Conservation (phyloP, 2,113 vertebrate genomes). For the Toxostoma redivivum region DNA sequence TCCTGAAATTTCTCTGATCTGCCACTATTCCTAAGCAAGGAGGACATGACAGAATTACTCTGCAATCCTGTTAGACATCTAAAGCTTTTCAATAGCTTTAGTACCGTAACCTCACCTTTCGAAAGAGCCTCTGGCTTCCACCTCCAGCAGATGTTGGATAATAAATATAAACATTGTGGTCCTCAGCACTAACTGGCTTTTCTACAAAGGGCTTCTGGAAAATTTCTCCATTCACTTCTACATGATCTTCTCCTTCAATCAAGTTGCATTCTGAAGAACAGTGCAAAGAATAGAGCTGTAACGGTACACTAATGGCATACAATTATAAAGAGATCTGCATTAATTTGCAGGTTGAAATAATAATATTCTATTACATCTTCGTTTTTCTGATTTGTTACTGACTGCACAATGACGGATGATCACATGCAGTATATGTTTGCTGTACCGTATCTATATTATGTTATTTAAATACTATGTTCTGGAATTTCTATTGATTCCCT, state of each 20-base stretch:
- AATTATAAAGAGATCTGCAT: neutral
- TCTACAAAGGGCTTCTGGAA: constrained; percentile 93
- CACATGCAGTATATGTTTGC: neutral
- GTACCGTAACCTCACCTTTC: constrained; percentile 74
- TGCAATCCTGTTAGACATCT: neutral
- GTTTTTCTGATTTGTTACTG: neutral
- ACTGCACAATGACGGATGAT: neutral
- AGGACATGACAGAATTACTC: neutral
- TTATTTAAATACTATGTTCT: neutral
- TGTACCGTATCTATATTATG: neutral
- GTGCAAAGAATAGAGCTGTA: neutral
- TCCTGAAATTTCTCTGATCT: neutral
- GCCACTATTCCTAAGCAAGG: neutral
- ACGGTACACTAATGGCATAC: neutral
- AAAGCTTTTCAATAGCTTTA: neutral
- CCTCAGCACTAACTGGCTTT: constrained; percentile 90
- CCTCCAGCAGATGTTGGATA: constrained; percentile 90
- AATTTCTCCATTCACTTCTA: constrained; percentile 89
- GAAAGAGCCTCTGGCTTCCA: constrained; percentile 88
- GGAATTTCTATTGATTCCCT: neutral
- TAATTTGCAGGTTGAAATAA: neutral
- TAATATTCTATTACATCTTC: neutral
- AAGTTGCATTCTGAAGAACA: constrained; percentile 81
- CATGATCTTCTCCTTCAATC: constrained; percentile 91
- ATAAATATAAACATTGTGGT: constrained; percentile 93